Percentiles rank a stretch among this genome's conserved stretches.
Conservation (phyloP, 2,888 invertebrate species). For the Mythimna pallens region DNA sequence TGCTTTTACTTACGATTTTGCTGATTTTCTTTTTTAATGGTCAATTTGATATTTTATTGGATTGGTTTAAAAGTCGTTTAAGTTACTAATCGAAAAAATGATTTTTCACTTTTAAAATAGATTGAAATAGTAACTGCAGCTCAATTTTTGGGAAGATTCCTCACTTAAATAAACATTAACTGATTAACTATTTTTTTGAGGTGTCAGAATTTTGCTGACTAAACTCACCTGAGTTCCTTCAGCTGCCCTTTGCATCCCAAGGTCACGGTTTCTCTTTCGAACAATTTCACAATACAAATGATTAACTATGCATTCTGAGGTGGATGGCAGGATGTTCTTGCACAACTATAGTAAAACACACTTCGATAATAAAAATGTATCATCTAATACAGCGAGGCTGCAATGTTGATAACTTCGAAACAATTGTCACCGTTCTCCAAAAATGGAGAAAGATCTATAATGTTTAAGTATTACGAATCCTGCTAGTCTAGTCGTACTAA, state of each 20-base stretch:
- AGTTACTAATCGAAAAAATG: too few relatives aligned
- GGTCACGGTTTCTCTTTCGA: too few relatives aligned
- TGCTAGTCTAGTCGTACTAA: not conserved
- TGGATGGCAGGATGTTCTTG: not conserved
- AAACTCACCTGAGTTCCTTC: too few relatives aligned
- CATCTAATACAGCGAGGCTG: not conserved
- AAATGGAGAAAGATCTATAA: not conserved
- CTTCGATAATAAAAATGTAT: not conserved
- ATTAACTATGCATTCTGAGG: not conserved
- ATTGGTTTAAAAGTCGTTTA: too few relatives aligned
- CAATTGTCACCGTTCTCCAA: not conserved
- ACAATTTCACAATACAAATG: too few relatives aligned
- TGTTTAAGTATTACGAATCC: conserved; percentile 25
- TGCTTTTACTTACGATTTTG: too few relatives aligned
- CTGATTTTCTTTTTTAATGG: too few relatives aligned
- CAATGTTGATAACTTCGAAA: not conserved
- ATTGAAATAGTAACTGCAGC: too few relatives aligned
- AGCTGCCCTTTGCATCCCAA: not conserved
- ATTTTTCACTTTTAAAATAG: too few relatives aligned
- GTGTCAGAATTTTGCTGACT: too few relatives aligned
- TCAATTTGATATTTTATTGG: too few relatives aligned
- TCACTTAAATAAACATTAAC: not conserved
- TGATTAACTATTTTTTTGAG: not conserved
- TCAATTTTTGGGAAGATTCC: not conserved
- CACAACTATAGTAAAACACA: not conserved